These are phyloP conservation scores for Caenorhabditis sulstoni DNA, from an alignment of 2,888 invertebrate species.

Conservation along the genomic window DNA sequence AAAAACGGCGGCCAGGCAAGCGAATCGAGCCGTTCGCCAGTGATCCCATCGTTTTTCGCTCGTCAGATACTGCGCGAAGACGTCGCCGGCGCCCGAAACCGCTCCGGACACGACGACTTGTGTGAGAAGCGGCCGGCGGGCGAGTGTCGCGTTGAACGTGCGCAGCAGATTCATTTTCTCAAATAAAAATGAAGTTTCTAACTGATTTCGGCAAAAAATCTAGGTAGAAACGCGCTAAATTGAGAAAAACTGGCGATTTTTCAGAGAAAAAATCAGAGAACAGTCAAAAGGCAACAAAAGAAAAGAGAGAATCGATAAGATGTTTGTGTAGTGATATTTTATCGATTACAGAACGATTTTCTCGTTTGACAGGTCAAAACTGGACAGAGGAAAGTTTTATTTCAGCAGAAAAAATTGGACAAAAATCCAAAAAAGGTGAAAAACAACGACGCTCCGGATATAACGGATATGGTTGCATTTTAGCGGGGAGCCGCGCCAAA, in stretches of 20 bases:
- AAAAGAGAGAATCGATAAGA: too few relatives aligned
- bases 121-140: conserved; percentile 67
- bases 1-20: conserved; percentile 70
- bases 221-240: background rate
- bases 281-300: too few relatives aligned
- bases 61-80: conserved; percentile 66
- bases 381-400: too few relatives aligned
- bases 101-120: conserved; percentile 70
- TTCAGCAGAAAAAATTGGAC: too few relatives aligned
- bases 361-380: too few relatives aligned
- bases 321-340: too few relatives aligned
- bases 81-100: conserved; percentile 73
- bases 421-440: background rate
- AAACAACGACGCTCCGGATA: conserved; percentile 3
- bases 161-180: conserved; percentile 43
- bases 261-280: too few relatives aligned
- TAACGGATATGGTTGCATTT: background rate
- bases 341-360: too few relatives aligned
- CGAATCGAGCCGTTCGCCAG: conserved; percentile 72
- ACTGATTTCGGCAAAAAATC: too few relatives aligned
- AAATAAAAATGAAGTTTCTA: background rate
- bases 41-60: conserved; percentile 66
- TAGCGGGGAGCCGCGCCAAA: background rate
- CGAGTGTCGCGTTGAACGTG: conserved; percentile 53
- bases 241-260: background rate